A percentile compares a stretch with the other conserved stretches of the same genome.
Conservation (phyloP, 1,140 invertebrate genomes). For the Drosophila sucinea region DNA sequence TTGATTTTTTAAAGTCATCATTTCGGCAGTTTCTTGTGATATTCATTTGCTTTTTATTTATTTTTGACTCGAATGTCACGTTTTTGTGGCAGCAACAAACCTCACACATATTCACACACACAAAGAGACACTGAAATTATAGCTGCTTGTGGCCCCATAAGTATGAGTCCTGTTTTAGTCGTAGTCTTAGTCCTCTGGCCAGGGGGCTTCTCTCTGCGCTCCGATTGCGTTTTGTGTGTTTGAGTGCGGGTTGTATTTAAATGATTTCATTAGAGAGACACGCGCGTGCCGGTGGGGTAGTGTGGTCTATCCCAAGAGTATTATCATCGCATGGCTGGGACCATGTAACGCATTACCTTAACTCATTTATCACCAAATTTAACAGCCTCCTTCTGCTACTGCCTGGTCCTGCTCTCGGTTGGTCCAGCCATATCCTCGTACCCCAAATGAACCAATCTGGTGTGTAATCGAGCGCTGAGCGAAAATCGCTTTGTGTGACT, state of each 20-base stretch:
- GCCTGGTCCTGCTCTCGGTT: background rate
- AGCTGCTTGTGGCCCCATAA: background rate
- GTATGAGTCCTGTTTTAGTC: conserved; percentile 2
- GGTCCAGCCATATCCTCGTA: conserved; percentile 5
- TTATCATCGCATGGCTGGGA: conserved; percentile 37
- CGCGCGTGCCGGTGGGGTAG: conserved; percentile 52
- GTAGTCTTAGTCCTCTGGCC: background rate
- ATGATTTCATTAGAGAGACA: conserved; percentile 71
- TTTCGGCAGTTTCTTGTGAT: conserved; percentile 23
- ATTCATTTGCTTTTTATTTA: conserved; percentile 21
- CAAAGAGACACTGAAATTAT: background rate
- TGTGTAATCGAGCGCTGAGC: conserved; percentile 65
- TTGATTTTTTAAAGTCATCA: conserved; percentile 27
- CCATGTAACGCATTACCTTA: conserved; percentile 73
- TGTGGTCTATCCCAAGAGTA: conserved; percentile 45
- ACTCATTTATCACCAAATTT: conserved; percentile 78
- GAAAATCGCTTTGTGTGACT: conserved; percentile 77
- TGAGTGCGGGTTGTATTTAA: conserved; percentile 68
- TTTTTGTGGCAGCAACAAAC: conserved; percentile 56
- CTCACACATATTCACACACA: conserved; percentile 6
- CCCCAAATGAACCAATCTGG: conserved; percentile 37
- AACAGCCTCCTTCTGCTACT: conserved; percentile 39
- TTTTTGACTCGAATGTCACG: conserved; percentile 37
- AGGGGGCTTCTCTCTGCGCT: conserved; percentile 16
- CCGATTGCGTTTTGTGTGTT: conserved; percentile 26